Percentiles rank a stretch among this genome's conserved stretches.
phyloP scores from a whole-genome alignment of 2,113 vertebrate genomes.

The Strix aluco region DNA sequence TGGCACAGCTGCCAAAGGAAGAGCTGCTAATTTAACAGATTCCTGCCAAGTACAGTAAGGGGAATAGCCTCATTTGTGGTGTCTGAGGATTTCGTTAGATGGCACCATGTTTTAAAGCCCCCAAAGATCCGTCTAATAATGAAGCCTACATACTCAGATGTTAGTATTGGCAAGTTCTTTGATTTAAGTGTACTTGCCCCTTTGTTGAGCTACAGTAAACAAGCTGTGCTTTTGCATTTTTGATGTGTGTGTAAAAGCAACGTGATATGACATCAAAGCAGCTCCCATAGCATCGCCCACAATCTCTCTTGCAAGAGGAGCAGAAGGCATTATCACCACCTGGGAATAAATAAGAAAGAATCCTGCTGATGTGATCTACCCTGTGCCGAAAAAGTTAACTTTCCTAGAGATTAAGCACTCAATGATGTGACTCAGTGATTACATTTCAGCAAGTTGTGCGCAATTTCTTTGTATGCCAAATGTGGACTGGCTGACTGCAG shows the following conservation, averaged over 20 bases:
- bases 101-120: constrained; percentile 22
- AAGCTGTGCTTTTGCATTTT: constrained; percentile 62
- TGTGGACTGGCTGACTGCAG: constrained; percentile 52
- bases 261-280: constrained; percentile 20
- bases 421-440: constrained; percentile 70
- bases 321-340: constrained; percentile 65
- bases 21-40: constrained; percentile 11
- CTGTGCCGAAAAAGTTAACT: constrained; percentile 56
- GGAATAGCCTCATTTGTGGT: not conserved
- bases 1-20: not conserved
- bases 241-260: constrained; percentile 53
- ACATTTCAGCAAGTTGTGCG: constrained; percentile 66
- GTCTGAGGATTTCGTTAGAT: not conserved
- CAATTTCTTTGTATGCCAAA: constrained; percentile 56
- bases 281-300: constrained; percentile 18
- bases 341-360: constrained; percentile 55
- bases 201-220: constrained; percentile 45
- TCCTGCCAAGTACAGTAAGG: constrained; percentile 8
- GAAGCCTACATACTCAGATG: not conserved
- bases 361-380: constrained; percentile 49
- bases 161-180: constrained; percentile 48
- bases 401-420: constrained; percentile 64
- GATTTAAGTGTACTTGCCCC: constrained; percentile 21
- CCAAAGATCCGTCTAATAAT: constrained; percentile 46
- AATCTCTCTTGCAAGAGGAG: constrained; percentile 21